Evolutionary conservation across 1,140 invertebrate species (phyloP), one percentile per base, ranked within the genome.

Genomic region (Drosophila virilis): DNA sequence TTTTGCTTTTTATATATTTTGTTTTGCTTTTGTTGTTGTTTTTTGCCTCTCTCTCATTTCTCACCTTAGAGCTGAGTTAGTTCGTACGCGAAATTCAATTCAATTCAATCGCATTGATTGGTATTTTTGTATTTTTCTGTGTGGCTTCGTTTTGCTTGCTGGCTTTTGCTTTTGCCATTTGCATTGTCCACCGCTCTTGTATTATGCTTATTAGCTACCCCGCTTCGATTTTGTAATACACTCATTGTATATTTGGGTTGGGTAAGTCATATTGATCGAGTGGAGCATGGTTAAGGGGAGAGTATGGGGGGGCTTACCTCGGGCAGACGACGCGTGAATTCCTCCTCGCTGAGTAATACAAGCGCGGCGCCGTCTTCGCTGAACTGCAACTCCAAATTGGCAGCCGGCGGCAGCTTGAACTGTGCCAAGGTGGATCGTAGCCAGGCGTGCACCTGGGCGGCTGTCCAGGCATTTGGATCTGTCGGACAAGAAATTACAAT

Each of bases 391-490:
- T 96, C 95, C 92, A 97, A 97, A 83, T 95, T 95, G 65, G 96
- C 95, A 17, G 95, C 92, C 28, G 94, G 94, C 33, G 96, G 95
- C 72, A 97, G 92, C 78, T 95, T 94, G 83, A 96, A 96, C 91
- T 97, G 96, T 83, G 95, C 94, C 46, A 96, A 94, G 57, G 96
- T 97, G 95, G 96, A 98, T 86, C 96, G 94, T 22, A 98, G 94
- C 97, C 97, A 98, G 1, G 96, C 94, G 50, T 96, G 95, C 6
- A 98, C 97, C 84, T 98, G 96, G 42, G 94, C 94, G 7, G 94
- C 93, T 64, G 95, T 96, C 98, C 98, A 99, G 70, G 95, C 94
- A 82, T 94, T 94, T 43, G 97, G 97, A 94, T 98, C 97, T 98
- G 92, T 5, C 5, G 93, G 52, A 62, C 17, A 28, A 48, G 13